A percentile compares a stretch with the other conserved stretches of the same genome.
phyloP scores from a whole-genome alignment of 2,797 vertebrate genomes.

The Channa striata region DNA sequence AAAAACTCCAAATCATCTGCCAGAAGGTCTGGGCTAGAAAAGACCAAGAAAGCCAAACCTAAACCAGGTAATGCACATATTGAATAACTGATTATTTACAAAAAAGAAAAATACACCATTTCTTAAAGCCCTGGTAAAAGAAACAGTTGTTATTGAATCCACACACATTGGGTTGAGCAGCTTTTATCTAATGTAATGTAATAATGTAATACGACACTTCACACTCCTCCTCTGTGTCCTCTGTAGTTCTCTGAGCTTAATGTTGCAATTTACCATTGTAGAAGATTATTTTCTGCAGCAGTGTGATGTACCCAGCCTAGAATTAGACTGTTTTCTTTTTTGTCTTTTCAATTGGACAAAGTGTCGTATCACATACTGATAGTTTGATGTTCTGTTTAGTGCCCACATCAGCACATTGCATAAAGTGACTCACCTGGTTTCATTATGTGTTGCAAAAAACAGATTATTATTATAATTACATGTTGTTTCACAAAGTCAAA shows the following conservation, averaged over 20 bases:
- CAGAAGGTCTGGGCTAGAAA: conserved; percentile 36
- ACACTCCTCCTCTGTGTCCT: not conserved
- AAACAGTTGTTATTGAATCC: not conserved
- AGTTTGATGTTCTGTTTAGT: conserved; percentile 27
- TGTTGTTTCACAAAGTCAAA: not conserved
- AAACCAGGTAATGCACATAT: conserved; percentile 76
- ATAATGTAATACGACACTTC: conserved; percentile 9
- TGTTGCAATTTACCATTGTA: conserved; percentile 14
- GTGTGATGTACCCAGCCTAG: conserved; percentile 21
- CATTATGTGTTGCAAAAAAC: not conserved
- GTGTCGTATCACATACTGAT: conserved; percentile 16
- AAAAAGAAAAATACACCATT: not conserved
- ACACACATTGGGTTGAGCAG: no score
- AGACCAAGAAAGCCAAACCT: conserved; percentile 58
- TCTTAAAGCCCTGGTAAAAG: not conserved
- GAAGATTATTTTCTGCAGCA: conserved; percentile 37
- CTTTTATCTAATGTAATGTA: no score
- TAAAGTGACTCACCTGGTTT: conserved; percentile 13
- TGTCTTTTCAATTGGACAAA: conserved; percentile 19
- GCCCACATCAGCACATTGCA: conserved; percentile 7
- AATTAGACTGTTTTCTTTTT: conserved; percentile 18
- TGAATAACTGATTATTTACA: not conserved
- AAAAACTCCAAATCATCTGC: conserved; percentile 46
- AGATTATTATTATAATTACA: no score
- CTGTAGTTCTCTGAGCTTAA: conserved; percentile 4